These are phyloP conservation scores for Gandaritis pyraliata DNA, from an alignment of 2,888 invertebrate species.

Conservation along the genomic window DNA sequence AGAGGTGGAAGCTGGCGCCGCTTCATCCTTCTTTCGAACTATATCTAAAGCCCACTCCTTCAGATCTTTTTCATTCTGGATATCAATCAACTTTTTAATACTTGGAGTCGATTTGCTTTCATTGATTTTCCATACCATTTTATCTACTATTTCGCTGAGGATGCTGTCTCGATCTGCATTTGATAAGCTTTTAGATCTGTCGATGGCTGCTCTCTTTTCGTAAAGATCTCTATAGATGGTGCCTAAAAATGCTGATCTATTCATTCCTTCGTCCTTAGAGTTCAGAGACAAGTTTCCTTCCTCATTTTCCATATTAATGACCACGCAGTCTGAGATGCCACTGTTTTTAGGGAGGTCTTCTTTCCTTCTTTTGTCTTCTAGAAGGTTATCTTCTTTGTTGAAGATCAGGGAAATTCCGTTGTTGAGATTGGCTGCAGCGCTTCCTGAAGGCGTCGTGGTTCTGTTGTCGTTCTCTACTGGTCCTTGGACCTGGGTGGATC, in stretches of 20 bases:
- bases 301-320: conserved; percentile 15
- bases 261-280: conserved; percentile 19
- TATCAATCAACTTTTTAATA: conserved; percentile 23
- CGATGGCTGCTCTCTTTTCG: conserved; percentile 15
- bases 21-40: conserved; percentile 7
- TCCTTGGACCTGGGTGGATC: conserved; percentile 53
- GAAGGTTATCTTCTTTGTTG: conserved; percentile 50
- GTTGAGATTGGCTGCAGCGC: background rate
- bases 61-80: conserved; percentile 25
- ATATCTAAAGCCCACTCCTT: conserved; percentile 28
- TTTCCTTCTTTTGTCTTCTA: conserved; percentile 36
- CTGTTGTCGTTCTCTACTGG: conserved; percentile 20
- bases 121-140: conserved; percentile 31
- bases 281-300: conserved; percentile 1
- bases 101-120: conserved; percentile 39
- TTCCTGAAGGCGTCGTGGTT: conserved; percentile 7
- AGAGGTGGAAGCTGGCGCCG: conserved; percentile 6
- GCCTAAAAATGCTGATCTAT: conserved; percentile 37
- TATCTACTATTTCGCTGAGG: conserved; percentile 32
- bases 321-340: conserved; percentile 6
- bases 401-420: conserved; percentile 52
- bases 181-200: conserved; percentile 30
- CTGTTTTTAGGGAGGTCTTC: conserved; percentile 4
- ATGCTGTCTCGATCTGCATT: conserved; percentile 27
- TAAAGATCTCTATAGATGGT: conserved; percentile 38